Evolutionary conservation across 2,888 invertebrate genomes (phyloP).

Genomic region (Zootermopsis nevadensis): DNA sequence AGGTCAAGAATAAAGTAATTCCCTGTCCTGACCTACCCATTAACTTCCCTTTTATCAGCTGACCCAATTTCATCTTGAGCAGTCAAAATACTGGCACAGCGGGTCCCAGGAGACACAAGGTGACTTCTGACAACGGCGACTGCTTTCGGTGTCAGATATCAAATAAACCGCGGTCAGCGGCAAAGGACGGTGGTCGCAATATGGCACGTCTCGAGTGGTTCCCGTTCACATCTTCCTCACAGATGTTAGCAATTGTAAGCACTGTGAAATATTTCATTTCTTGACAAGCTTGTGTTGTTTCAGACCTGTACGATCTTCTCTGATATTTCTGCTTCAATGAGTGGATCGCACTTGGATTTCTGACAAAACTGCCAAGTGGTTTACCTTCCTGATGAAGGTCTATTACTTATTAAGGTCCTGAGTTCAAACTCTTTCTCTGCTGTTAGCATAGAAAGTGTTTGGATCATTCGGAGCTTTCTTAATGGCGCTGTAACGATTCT

Average conservation of each 20-base stretch:
- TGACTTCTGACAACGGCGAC: background rate
- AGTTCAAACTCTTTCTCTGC: too few relatives aligned
- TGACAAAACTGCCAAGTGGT: background rate
- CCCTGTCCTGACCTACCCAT: slow-evolving; percentile 1
- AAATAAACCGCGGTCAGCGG: background rate
- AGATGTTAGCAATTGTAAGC: background rate
- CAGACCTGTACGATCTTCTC: background rate
- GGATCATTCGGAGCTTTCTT: too few relatives aligned
- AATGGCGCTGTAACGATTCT: too few relatives aligned
- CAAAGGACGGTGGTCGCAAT: background rate
- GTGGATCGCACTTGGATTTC: background rate
- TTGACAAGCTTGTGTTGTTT: background rate
- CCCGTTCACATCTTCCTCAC: background rate
- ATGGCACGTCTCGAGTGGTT: background rate
- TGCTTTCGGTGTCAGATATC: background rate
- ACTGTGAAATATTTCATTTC: background rate
- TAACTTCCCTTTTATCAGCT: background rate
- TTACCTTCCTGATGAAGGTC: too few relatives aligned
- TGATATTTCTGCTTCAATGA: background rate
- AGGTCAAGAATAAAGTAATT: background rate
- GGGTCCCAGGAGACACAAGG: background rate
- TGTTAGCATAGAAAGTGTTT: too few relatives aligned
- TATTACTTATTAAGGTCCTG: too few relatives aligned
- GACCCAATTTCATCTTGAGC: background rate
- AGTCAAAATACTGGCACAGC: background rate